These are phyloP conservation scores for Mycteria americana DNA, from an alignment of 2,797 vertebrate species.

Conservation along the genomic window DNA sequence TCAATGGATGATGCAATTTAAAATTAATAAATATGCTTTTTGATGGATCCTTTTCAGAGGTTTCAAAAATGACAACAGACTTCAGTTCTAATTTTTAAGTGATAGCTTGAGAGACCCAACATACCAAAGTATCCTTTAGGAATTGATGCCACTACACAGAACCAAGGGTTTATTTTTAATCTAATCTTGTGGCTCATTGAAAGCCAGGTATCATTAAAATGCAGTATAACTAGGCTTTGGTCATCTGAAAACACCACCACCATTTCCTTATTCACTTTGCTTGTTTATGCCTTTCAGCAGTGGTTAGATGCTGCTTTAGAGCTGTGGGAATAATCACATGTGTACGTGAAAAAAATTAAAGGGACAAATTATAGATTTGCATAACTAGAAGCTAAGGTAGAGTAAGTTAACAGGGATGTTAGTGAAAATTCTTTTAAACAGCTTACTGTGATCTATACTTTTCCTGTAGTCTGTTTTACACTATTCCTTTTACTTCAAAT, in stretches of 20 bases:
- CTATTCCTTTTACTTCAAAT: constrained; percentile 31
- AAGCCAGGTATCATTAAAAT: background rate
- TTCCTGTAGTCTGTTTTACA: background rate
- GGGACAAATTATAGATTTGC: background rate
- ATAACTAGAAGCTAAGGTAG: constrained; percentile 4
- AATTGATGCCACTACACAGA: background rate
- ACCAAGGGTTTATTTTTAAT: background rate
- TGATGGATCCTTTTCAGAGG: background rate
- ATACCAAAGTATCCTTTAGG: background rate
- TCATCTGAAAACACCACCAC: background rate
- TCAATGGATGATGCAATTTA: background rate
- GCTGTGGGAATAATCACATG: background rate
- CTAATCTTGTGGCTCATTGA: background rate
- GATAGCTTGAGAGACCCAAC: background rate
- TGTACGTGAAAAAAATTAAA: background rate
- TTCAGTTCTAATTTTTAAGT: background rate
- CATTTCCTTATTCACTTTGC: background rate
- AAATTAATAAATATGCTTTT: background rate
- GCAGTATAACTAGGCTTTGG: background rate
- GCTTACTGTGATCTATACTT: constrained; percentile 2
- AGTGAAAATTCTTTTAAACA: background rate
- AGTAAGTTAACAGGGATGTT: background rate
- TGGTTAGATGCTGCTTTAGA: background rate
- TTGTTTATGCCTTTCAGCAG: background rate
- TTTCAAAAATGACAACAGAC: background rate